Conservation (phyloP, 2,888 invertebrate species). For the Platypus cylindrus region DNA sequence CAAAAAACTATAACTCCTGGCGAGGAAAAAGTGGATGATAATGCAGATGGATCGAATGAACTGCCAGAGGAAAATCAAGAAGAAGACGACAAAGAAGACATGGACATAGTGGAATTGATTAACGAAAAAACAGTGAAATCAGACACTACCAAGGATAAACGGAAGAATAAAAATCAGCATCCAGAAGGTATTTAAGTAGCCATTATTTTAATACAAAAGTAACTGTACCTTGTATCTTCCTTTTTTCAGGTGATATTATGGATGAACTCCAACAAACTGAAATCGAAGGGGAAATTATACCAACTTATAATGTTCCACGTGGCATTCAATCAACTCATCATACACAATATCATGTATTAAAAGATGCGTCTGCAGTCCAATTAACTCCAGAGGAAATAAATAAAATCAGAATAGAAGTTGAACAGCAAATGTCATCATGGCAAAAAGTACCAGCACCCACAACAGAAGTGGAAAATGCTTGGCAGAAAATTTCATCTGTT, state of each 20-base stretch:
- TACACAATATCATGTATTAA: conserved; percentile 39
- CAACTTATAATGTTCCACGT: conserved; percentile 53
- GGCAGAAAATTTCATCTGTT: conserved; percentile 49
- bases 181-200: conserved; percentile 26
- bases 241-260: conserved; percentile 25
- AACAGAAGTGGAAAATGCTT: conserved; percentile 40
- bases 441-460: conserved; percentile 34
- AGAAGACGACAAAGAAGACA: conserved; percentile 29
- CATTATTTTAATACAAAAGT: no score
- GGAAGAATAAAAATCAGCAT: conserved; percentile 35
- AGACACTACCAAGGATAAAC: conserved; percentile 32
- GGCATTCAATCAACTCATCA: conserved; percentile 66
- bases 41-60: conserved; percentile 44
- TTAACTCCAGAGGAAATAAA: conserved; percentile 34
- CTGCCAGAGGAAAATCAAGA: conserved; percentile 27
- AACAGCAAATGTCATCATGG: conserved; percentile 40
- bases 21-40: conserved; percentile 39
- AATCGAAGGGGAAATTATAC: conserved; percentile 60
- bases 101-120: conserved; percentile 22
- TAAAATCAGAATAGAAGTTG: conserved; percentile 36
- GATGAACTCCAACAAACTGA: conserved; percentile 40
- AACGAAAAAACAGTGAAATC: conserved; percentile 38
- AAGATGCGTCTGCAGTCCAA: conserved; percentile 17
- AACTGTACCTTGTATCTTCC: no score
- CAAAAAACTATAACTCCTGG: conserved; percentile 45